Evolutionary conservation across 2,797 vertebrate species (phyloP).

Genomic region (Glyptemys insculpta): DNA sequence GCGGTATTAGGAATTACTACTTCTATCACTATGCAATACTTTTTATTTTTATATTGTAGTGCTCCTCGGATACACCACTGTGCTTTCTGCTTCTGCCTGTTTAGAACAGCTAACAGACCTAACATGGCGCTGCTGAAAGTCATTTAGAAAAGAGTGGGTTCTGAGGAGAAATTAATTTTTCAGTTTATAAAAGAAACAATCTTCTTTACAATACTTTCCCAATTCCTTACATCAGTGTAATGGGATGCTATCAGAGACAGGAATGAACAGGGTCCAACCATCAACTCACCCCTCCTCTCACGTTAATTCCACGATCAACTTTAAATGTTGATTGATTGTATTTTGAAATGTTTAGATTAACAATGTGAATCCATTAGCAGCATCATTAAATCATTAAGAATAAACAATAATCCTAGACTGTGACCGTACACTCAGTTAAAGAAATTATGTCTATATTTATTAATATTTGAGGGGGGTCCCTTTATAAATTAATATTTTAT

Average conservation of each 20-base stretch:
- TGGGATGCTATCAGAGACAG: background rate
- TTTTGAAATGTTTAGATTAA: constrained; percentile 27
- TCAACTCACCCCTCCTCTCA: background rate
- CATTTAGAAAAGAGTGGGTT: background rate
- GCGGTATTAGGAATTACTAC: background rate
- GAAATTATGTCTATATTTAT: background rate
- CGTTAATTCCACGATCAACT: background rate
- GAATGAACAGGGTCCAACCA: accelerated
- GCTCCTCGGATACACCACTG: background rate
- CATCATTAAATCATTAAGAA: constrained; percentile 6
- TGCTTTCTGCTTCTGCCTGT: background rate
- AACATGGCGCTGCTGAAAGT: accelerated
- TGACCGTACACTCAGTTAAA: background rate
- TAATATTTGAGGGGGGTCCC: background rate
- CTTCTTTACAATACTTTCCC: accelerated
- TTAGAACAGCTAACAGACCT: background rate
- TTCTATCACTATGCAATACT: background rate
- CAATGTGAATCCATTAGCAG: background rate
- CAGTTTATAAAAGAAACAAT: accelerated
- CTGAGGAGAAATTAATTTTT: background rate
- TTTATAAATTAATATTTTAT: constrained; percentile 45
- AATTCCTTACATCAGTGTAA: background rate
- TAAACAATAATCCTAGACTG: constrained; percentile 56
- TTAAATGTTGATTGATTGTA: background rate
- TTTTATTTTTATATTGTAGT: background rate